phyloP scores from a whole-genome alignment of 2,113 vertebrate genomes.

The Protobothrops flavoviridis region DNA sequence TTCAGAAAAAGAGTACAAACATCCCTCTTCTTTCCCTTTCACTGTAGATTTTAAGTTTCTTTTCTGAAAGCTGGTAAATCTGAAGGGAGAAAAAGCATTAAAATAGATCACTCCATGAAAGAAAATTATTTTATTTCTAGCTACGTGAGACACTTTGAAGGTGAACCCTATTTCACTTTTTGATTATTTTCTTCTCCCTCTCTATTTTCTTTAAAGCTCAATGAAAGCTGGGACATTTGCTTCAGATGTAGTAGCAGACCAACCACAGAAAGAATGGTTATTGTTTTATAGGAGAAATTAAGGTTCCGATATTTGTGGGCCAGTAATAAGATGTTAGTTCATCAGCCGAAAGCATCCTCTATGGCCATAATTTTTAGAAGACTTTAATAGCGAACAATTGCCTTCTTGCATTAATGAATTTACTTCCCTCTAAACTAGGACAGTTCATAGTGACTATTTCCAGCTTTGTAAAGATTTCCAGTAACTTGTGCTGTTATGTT shows the following conservation, averaged over 20 bases:
- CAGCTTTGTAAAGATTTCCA: background rate
- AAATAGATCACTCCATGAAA: slow-evolving; percentile 60
- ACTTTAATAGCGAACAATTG: background rate
- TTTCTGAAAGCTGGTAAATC: slow-evolving; percentile 54
- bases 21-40: slow-evolving; percentile 22
- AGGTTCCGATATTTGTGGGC: slow-evolving; percentile 36
- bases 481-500: background rate
- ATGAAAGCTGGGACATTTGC: slow-evolving; percentile 45
- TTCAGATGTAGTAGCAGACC: slow-evolving; percentile 35
- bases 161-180: slow-evolving; percentile 64
- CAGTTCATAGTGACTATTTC: background rate
- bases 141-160: slow-evolving; percentile 55
- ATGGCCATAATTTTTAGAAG: background rate
- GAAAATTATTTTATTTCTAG: slow-evolving; percentile 66
- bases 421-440: background rate
- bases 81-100: slow-evolving; percentile 53
- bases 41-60: slow-evolving; percentile 49
- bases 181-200: slow-evolving; percentile 26
- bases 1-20: background rate
- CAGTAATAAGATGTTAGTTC: slow-evolving; percentile 12
- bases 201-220: slow-evolving; percentile 49
- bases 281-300: slow-evolving; percentile 44
- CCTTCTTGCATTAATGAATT: background rate
- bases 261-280: slow-evolving; percentile 40
- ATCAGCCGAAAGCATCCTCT: slow-evolving; percentile 29